A percentile compares a stretch with the other conserved stretches of the same genome.
Evolutionary conservation across 2,113 vertebrate genomes (phyloP).

Genomic region (Bettongia penicillata): DNA sequence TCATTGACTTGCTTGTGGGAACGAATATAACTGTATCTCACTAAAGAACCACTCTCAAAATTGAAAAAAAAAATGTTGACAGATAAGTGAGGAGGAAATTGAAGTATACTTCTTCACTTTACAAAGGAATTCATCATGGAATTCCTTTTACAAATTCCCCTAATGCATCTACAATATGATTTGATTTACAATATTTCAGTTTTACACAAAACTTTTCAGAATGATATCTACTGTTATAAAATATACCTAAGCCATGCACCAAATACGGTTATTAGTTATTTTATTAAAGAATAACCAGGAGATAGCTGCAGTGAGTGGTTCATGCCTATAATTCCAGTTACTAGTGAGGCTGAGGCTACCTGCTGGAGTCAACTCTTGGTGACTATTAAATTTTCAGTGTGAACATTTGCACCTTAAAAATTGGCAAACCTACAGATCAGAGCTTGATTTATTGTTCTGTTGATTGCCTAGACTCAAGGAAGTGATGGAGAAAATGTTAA

Average conservation of each 20-base stretch:
- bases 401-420: neutral
- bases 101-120: constrained; percentile 16
- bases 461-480: neutral
- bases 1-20: neutral
- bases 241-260: neutral
- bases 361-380: neutral
- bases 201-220: constrained; percentile 28
- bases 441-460: neutral
- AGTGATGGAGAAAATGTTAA: neutral
- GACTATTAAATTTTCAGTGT: neutral
- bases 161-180: constrained; percentile 35
- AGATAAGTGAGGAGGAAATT: constrained; percentile 21
- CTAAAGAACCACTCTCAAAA: constrained; percentile 1
- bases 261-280: neutral
- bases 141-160: constrained; percentile 12
- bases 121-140: constrained; percentile 14
- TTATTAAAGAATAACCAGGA: neutral
- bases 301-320: neutral
- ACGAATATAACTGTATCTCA: neutral
- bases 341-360: neutral
- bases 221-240: neutral
- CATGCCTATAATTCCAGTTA: neutral
- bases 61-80: neutral
- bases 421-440: neutral
- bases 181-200: constrained; percentile 47